These are phyloP conservation scores for Nematolebias whitei DNA, from an alignment of 2,113 vertebrate genomes.

Conservation along the genomic window DNA sequence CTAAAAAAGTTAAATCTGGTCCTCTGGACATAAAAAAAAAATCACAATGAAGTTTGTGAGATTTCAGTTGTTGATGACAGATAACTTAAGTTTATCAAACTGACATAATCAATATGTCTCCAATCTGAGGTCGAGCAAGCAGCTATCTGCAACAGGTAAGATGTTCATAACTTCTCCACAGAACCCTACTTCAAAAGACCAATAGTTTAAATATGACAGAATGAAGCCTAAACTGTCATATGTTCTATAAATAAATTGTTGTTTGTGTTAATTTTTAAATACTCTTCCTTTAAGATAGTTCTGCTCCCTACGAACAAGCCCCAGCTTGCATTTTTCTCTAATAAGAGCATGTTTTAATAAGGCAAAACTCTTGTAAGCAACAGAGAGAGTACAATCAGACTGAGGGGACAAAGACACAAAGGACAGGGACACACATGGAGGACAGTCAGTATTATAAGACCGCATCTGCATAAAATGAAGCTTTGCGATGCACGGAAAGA, in stretches of 20 bases:
- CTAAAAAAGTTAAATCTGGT: too few relatives aligned
- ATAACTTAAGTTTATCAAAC: too few relatives aligned
- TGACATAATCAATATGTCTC: too few relatives aligned
- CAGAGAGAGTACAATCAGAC: conserved; percentile 45
- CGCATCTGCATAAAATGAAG: conserved; percentile 35
- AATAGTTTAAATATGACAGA: conserved; percentile 32
- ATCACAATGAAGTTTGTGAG: too few relatives aligned
- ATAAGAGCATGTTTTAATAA: conserved; percentile 31
- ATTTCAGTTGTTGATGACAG: too few relatives aligned
- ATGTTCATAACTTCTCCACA: too few relatives aligned
- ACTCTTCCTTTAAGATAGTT: conserved; percentile 28
- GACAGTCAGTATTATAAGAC: conserved; percentile 20
- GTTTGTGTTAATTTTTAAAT: conserved; percentile 29
- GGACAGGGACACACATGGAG: conserved; percentile 26
- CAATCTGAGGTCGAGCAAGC: too few relatives aligned
- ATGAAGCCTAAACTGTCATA: conserved; percentile 37
- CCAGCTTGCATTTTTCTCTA: conserved; percentile 10
- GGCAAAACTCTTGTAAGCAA: conserved; percentile 35
- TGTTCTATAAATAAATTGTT: conserved; percentile 24
- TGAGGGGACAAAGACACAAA: conserved; percentile 52
- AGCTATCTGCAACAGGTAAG: too few relatives aligned
- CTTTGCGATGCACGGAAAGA: conserved; percentile 21
- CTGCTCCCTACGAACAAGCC: conserved; percentile 4
- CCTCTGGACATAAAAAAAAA: too few relatives aligned
- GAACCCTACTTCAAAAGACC: too few relatives aligned